Conservation (phyloP, 2,113 vertebrate species). For the Leucoraja erinaceus region DNA sequence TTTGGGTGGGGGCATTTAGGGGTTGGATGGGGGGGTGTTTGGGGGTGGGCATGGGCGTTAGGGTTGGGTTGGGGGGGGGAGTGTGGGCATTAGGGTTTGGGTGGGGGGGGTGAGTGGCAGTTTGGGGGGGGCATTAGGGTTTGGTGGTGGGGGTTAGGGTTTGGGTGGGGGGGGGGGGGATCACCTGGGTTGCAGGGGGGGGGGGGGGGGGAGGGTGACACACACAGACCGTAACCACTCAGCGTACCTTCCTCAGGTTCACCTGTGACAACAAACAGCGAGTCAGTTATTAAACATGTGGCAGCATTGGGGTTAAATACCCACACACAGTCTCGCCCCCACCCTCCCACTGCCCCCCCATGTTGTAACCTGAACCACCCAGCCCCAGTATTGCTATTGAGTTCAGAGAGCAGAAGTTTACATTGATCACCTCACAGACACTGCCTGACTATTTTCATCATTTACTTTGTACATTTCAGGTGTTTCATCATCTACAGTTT, state of each 20-base stretch:
- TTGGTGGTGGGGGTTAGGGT: neutral
- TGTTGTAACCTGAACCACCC: neutral
- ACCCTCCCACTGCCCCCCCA: too few species aligned
- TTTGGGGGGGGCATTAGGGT: too few species aligned
- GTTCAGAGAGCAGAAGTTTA: neutral
- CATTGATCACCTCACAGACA: neutral
- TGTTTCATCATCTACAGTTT: too few species aligned
- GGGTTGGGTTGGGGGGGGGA: too few species aligned
- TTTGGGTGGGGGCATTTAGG: neutral
- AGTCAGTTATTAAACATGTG: neutral
- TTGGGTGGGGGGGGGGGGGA: neutral
- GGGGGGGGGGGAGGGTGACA: neutral
- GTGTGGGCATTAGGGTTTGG: neutral
- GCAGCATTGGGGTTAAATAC: neutral
- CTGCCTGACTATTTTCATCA: too few species aligned
- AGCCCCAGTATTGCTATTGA: neutral
- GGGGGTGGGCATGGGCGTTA: too few species aligned
- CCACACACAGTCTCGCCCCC: too few species aligned
- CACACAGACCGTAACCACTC: too few species aligned
- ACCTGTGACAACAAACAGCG: slow-evolving; percentile 6
- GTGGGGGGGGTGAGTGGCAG: neutral
- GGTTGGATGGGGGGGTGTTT: neutral
- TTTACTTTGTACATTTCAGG: too few species aligned
- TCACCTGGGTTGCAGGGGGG: neutral
- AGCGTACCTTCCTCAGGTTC: neutral